phyloP scores from a whole-genome alignment of 1,140 invertebrate species.

The Neodiprion virginianus region DNA sequence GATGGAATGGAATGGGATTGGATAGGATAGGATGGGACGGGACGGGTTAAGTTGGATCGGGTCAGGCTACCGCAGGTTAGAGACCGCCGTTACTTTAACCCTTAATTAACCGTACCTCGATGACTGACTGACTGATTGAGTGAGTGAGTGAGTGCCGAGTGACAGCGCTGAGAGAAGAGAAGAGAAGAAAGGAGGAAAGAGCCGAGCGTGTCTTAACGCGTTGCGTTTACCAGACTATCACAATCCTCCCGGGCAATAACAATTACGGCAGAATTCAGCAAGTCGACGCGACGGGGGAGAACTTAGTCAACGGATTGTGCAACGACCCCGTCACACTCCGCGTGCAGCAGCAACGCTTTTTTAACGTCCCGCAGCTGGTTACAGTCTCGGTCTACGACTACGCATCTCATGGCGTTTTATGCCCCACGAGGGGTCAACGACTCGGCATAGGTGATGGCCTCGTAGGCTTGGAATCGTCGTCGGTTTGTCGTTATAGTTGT shows the following conservation, averaged over 20 bases:
- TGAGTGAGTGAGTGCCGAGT: background rate
- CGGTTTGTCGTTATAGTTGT: background rate
- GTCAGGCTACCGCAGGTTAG: background rate
- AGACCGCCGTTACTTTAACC: background rate
- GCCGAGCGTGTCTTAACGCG: no score
- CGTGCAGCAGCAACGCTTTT: background rate
- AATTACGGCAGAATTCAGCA: background rate
- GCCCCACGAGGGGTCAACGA: background rate
- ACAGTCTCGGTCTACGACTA: background rate
- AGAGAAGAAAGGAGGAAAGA: background rate
- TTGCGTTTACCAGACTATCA: no score
- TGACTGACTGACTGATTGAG: background rate
- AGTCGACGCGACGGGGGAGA: no score
- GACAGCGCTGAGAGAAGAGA: background rate
- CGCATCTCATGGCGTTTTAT: background rate
- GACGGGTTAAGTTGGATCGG: background rate
- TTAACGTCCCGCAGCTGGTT: background rate
- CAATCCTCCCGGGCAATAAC: background rate
- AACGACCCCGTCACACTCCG: background rate
- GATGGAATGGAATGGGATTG: background rate
- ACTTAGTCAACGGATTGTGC: background rate
- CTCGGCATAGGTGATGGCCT: background rate
- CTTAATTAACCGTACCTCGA: constrained; percentile 1
- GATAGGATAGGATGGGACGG: background rate
- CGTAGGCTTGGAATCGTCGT: background rate